Evolutionary conservation across 35 echinoderm and acorn worm genomes (phyloP).

Genomic region (Eucidaris tribuloides): DNA sequence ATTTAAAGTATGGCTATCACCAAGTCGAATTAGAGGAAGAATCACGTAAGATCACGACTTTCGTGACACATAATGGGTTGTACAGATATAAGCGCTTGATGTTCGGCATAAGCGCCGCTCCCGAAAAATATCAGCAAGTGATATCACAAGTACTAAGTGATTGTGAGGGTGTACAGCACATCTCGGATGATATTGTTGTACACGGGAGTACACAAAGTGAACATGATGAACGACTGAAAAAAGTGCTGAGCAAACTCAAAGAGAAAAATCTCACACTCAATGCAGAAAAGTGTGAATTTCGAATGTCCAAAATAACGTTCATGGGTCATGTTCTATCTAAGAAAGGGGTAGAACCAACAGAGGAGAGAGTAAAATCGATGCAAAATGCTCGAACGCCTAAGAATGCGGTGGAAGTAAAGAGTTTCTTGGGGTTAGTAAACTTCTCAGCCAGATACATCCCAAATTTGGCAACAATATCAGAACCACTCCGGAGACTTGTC

Average conservation of each 20-base stretch:
- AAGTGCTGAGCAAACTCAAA: slow-evolving; percentile 21
- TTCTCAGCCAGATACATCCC: slow-evolving; percentile 64
- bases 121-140: slow-evolving; percentile 76
- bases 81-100: slow-evolving; percentile 71
- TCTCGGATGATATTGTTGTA: slow-evolving; percentile 73
- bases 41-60: slow-evolving; percentile 62
- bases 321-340: slow-evolving; percentile 62
- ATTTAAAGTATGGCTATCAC: slow-evolving; percentile 67
- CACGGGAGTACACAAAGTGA: slow-evolving; percentile 27
- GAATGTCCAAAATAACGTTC: slow-evolving; percentile 45
- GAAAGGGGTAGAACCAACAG: slow-evolving; percentile 53
- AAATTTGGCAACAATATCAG: slow-evolving; percentile 59
- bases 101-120: slow-evolving; percentile 56
- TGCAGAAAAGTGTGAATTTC: slow-evolving; percentile 53
- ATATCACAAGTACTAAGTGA: slow-evolving; percentile 50
- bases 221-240: slow-evolving; percentile 54
- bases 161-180: slow-evolving; percentile 69
- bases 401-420: slow-evolving; percentile 49
- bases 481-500: slow-evolving; percentile 50
- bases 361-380: slow-evolving; percentile 33
- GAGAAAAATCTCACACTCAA: slow-evolving; percentile 63
- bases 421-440: slow-evolving; percentile 69
- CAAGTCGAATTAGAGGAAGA: slow-evolving; percentile 66
- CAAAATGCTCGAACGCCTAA: slow-evolving; percentile 27
- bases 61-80: slow-evolving; percentile 55